These are phyloP conservation scores for Sphaerophoria taeniata DNA, from an alignment of 2,888 invertebrate genomes.

Conservation along the genomic window DNA sequence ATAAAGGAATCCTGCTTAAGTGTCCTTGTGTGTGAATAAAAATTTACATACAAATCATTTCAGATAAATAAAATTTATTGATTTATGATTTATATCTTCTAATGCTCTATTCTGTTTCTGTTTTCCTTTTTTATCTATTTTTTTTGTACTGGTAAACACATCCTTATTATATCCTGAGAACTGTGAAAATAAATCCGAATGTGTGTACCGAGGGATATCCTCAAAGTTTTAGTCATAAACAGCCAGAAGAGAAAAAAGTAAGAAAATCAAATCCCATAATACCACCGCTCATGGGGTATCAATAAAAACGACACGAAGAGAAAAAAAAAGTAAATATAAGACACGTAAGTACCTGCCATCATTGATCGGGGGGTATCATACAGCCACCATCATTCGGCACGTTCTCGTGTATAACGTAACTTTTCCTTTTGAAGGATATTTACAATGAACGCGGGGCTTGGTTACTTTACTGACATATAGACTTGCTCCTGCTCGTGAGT, in stretches of 20 bases:
- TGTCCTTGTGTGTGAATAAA: conserved; percentile 21
- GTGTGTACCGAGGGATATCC: conserved; percentile 19
- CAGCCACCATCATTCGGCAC: conserved; percentile 34
- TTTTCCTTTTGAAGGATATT: conserved; percentile 19
- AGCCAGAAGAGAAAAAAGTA: conserved; percentile 35
- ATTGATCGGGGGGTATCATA: conserved; percentile 19
- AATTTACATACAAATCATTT: conserved; percentile 66
- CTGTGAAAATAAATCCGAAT: neutral
- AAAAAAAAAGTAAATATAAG: conserved; percentile 50
- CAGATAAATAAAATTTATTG: conserved; percentile 48
- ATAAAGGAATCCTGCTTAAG: conserved; percentile 10
- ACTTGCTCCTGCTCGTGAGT: conserved; percentile 22
- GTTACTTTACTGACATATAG: conserved; percentile 61
- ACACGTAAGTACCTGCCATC: conserved; percentile 45
- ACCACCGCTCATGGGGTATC: conserved; percentile 50
- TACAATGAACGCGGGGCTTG: conserved; percentile 24
- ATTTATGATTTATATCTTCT: conserved; percentile 61
- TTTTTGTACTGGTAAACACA: conserved; percentile 16
- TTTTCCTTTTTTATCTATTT: neutral
- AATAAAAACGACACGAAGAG: conserved; percentile 53
- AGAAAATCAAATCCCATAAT: conserved; percentile 53
- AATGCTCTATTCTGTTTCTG: conserved; percentile 30
- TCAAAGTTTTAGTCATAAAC: conserved; percentile 36
- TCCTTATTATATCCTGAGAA: conserved; percentile 10
- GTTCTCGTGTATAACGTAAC: conserved; percentile 20